These are phyloP conservation scores for Syndactyla subalaris DNA, from an alignment of 2,797 vertebrate genomes.

Conservation along the genomic window DNA sequence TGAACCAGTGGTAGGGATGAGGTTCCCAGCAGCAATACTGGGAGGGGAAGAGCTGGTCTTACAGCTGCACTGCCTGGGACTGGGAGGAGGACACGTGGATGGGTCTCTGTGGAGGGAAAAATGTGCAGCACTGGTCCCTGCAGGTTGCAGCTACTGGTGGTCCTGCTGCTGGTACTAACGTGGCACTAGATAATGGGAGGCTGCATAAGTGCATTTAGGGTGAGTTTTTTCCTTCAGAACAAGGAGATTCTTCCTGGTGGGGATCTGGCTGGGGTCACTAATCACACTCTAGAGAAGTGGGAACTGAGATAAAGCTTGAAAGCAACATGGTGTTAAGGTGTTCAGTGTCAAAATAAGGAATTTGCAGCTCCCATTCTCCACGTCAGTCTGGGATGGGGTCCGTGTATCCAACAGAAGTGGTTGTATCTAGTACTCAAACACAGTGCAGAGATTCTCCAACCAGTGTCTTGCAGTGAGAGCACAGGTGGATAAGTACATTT, in stretches of 20 bases:
- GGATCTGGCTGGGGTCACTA: not conserved
- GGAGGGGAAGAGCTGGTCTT: conserved; percentile 29
- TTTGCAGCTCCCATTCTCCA: not conserved
- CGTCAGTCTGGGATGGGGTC: not conserved
- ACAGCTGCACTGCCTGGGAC: not conserved
- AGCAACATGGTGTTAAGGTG: accelerated
- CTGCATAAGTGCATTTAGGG: not conserved
- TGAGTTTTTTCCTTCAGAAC: not conserved
- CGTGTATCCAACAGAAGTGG: not conserved
- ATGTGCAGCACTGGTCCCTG: not conserved
- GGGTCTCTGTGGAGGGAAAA: conserved; percentile 1
- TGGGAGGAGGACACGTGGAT: not conserved
- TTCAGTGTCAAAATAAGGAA: not conserved
- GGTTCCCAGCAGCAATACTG: conserved; percentile 14
- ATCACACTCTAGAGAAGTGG: not conserved
- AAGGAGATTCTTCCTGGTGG: not conserved
- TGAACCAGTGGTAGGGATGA: not conserved
- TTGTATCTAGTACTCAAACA: not conserved
- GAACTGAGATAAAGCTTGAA: not conserved
- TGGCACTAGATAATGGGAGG: not conserved
- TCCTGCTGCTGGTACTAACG: not conserved
- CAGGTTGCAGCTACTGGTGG: not conserved
- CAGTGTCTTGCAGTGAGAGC: not conserved
- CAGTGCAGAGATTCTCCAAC: not conserved
- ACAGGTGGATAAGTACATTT: not conserved